Evolutionary conservation across 2,888 invertebrate species (phyloP).

Genomic region (Amiota mariae): DNA sequence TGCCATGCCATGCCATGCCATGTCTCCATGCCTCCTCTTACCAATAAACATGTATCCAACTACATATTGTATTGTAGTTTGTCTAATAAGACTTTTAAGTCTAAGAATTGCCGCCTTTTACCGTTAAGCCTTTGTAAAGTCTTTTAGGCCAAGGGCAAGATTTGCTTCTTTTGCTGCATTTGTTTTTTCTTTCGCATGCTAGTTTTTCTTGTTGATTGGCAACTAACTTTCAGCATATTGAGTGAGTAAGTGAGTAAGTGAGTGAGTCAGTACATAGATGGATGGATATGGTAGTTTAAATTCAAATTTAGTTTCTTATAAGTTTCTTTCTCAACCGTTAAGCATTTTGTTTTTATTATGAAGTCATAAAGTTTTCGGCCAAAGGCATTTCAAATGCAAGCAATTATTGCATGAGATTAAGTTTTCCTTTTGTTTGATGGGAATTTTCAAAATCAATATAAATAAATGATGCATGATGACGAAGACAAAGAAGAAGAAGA

Average conservation of each 20-base stretch:
- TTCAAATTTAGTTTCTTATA: slow-evolving; percentile 14
- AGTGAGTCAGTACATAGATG: too few relatives aligned
- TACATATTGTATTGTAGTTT: neutral
- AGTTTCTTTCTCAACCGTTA: slow-evolving; percentile 28
- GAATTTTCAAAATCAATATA: too few relatives aligned
- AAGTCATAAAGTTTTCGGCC: slow-evolving; percentile 1
- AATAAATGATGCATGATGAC: too few relatives aligned
- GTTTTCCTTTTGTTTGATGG: too few relatives aligned
- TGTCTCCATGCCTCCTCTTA: too few relatives aligned
- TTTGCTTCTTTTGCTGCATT: neutral
- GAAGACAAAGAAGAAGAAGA: too few relatives aligned
- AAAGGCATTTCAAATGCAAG: neutral
- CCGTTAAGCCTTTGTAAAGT: slow-evolving; percentile 18
- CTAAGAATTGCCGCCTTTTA: slow-evolving; percentile 10
- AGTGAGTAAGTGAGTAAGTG: too few relatives aligned
- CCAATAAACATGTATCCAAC: neutral
- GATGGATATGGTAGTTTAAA: too few relatives aligned
- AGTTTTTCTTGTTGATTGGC: neutral
- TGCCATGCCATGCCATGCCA: too few relatives aligned
- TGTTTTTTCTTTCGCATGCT: slow-evolving; percentile 24
- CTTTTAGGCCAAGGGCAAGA: slow-evolving; percentile 16
- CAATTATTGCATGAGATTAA: slow-evolving; percentile 3
- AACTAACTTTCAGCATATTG: too few relatives aligned
- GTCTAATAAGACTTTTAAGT: slow-evolving; percentile 16
- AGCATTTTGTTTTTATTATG: slow-evolving; percentile 23